Base-by-base conservation (phyloP, 2,888 invertebrate genomes). In the Ashinkailepas kermadecensis region DNA sequence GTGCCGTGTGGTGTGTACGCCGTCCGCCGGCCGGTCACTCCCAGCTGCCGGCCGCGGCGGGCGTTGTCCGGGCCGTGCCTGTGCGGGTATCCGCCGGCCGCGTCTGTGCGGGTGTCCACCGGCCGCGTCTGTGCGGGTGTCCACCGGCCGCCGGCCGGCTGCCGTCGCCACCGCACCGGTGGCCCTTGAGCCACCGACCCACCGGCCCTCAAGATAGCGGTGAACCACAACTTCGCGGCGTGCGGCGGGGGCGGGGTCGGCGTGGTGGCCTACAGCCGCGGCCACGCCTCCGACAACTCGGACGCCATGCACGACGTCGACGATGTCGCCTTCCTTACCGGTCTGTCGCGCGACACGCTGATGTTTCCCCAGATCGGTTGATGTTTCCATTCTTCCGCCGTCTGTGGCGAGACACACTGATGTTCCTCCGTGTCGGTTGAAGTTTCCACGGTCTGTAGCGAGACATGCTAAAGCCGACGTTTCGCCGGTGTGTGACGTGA, bases 261-360 rank as follows among this genome's bases (percentile, higher is more conserved):
- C 23, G 65, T 10, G 23, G 65, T 23, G 8, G 10, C n/a, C 65
- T 65, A 23, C 65, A n/a, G 65, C 10, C 65, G 65, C 65, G n/a
- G 23, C 23, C 65, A 23, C 23, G 7, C 8, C 65, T n/a, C 65
- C 10, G 83, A 83, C 81, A 83, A 82, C 9, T 83, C 83, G 25
- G 83, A 83, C 83, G 83, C 83, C 74, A 83, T 83, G 81, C 82
- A 84, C 82, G 84, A 84, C 78, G 83, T 84, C 25, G 84, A 84
- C 81, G 84, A 84, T 58, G 83, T 84, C 70, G 84, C 84, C 78
- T 84, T 84, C 80, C 83, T 84, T 67, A 84, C 84, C 81, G 84
- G 84, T 84, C 81, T 15, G 80, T 80, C 4, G 58, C 21, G 82
- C 18, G 18, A 7, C 15, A 7, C 18, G 18, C 62, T 13, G 62